Conservation (phyloP, 37 sponge, comb jelly and placozoan genomes). For the Crambe crambe region DNA sequence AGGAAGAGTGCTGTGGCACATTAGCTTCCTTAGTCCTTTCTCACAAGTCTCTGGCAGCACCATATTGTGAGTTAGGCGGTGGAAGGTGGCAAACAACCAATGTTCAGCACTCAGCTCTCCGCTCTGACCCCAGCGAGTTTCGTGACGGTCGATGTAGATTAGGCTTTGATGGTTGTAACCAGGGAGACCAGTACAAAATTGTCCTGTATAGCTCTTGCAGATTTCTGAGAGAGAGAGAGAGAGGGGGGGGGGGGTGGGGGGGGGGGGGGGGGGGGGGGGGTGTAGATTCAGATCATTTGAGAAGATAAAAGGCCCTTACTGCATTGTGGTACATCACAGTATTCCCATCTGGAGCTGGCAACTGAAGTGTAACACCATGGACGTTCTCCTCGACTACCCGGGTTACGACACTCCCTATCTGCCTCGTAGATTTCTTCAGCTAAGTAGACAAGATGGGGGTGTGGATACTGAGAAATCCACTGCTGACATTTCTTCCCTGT, state of each 20-base stretch:
- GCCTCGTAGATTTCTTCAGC: slow-evolving; percentile 7
- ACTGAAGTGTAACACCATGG: slow-evolving; percentile 66
- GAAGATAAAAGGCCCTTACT: too few relatives aligned
- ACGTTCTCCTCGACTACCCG: slow-evolving; percentile 33
- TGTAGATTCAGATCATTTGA: too few relatives aligned
- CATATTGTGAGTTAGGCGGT: background rate
- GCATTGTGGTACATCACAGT: slow-evolving; percentile 37
- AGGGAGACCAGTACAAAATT: slow-evolving; percentile 1
- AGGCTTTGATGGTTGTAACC: background rate
- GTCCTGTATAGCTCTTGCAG: slow-evolving; percentile 2
- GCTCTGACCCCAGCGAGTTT: background rate
- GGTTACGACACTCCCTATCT: slow-evolving; percentile 37
- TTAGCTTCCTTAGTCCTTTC: background rate
- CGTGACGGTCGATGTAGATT: background rate
- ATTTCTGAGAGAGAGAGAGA: background rate
- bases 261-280: too few relatives aligned
- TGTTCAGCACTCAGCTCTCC: background rate
- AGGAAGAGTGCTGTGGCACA: slow-evolving; percentile 11
- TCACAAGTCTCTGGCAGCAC: background rate
- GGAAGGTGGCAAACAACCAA: background rate
- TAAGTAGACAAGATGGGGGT: slow-evolving; percentile 20
- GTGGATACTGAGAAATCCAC: slow-evolving; percentile 22
- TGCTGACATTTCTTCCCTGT: slow-evolving; percentile 16
- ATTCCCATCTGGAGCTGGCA: slow-evolving; percentile 39
- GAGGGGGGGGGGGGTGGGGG: too few relatives aligned